Percentiles rank a stretch among this genome's conserved stretches.
Conservation (phyloP, 2,888 invertebrate genomes). For the Allacma fusca region DNA sequence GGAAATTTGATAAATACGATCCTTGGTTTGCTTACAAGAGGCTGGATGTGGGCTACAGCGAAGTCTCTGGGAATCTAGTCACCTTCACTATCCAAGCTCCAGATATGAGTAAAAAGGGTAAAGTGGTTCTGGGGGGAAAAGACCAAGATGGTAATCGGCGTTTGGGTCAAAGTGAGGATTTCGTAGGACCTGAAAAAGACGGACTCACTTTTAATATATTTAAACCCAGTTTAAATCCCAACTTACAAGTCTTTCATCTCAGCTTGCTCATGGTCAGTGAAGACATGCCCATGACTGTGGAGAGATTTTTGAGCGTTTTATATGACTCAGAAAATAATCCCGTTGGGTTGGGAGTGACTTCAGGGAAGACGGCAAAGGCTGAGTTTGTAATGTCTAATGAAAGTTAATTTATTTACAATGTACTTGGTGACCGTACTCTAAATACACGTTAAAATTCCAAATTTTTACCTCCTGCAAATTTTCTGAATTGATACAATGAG, state of each 20-base stretch:
- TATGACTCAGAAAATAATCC: neutral
- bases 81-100: conserved; percentile 1
- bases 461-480: no score
- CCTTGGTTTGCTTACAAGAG: conserved; percentile 14
- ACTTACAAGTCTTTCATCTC: neutral
- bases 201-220: neutral
- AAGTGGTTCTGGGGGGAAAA: neutral
- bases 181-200: conserved; percentile 4
- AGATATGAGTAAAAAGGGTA: neutral
- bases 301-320: neutral
- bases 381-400: neutral
- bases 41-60: neutral
- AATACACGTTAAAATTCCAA: no score
- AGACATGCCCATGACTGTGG: conserved; percentile 1
- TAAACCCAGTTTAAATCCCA: conserved; percentile 1
- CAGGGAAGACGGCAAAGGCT: neutral
- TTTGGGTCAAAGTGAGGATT: neutral
- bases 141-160: neutral
- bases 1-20: conserved; percentile 14
- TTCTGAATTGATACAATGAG: no score
- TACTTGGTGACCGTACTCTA: no score
- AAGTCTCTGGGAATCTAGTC: neutral
- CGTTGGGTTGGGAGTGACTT: conserved; percentile 18
- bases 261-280: neutral
- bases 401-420: no score